A percentile compares a stretch with the other conserved stretches of the same genome.
phyloP scores from a whole-genome alignment of 2,888 invertebrate species.

The Calliphora vomitoria region DNA sequence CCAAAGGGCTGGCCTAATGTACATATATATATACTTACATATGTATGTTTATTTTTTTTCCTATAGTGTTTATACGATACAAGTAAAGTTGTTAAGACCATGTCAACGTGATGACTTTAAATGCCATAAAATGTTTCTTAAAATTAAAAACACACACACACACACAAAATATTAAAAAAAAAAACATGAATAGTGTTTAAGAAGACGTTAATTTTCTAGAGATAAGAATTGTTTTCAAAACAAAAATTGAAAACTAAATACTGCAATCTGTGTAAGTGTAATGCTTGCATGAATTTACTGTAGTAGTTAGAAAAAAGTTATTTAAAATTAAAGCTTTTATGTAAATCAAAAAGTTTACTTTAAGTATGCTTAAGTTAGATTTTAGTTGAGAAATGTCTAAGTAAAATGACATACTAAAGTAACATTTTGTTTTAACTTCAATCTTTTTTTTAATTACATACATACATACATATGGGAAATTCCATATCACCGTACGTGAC shows the following conservation, averaged over 20 bases:
- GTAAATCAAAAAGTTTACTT: too few relatives aligned
- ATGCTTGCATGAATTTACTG: not conserved
- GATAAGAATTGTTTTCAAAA: constrained; percentile 1
- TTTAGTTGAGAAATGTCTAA: not conserved
- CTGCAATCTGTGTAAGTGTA: constrained; percentile 12
- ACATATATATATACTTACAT: too few relatives aligned
- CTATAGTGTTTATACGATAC: not conserved
- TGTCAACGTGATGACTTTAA: constrained; percentile 27
- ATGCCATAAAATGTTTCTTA: constrained; percentile 26
- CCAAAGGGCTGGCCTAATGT: too few relatives aligned
- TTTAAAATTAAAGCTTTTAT: not conserved
- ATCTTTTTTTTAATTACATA: too few relatives aligned
- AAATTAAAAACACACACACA: not conserved
- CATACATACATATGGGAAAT: too few relatives aligned
- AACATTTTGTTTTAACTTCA: too few relatives aligned
- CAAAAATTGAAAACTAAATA: constrained; percentile 6
- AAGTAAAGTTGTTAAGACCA: constrained; percentile 1
- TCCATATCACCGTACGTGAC: too few relatives aligned
- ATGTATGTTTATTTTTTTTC: not conserved
- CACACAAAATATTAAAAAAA: not conserved
- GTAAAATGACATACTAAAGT: not conserved
- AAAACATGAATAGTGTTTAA: not conserved
- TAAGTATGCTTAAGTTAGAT: too few relatives aligned
- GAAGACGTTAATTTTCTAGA: constrained; percentile 2
- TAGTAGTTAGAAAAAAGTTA: too few relatives aligned